Evolutionary conservation across 2,113 vertebrate species (phyloP), one percentile per base, ranked within the genome.

Genomic region (Peromyscus leucopus): DNA sequence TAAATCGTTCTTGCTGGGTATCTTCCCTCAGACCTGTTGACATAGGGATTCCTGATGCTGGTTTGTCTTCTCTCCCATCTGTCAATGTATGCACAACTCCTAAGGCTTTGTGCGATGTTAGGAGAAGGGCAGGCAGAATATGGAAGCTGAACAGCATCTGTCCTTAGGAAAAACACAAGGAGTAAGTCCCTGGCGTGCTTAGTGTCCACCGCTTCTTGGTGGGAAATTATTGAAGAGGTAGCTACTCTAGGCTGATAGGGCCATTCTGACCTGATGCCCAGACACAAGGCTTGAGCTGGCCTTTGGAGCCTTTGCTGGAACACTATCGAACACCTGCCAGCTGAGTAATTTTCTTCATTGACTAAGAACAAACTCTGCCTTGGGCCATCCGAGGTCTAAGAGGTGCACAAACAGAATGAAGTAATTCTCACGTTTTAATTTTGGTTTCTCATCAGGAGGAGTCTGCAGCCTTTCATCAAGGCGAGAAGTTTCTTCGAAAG

Each of bases 401-500:
- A 91, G 71, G 71, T 12, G 28, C 72, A 86, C 36, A 69, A 79
- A 95, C 57, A 26, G 28, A 39, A 39, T 87, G 33, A 24, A 89
- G 24, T 96, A 82, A 92, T 67, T 90, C 93, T 96, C 42, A 7
- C 48, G 59, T 94, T 61, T 94, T 96, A 71, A 96, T 91, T 96
- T 93, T 78, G 93, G 86, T 26, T 82, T 98, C 74, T 97, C 82
- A 61, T 74, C 96, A 98, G 98, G 97, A 98, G 92, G 36, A 93
- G 72, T 48, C n/a, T 97, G 71, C 90, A 95, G 72, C 97, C 98
- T 0, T 97, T 89, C 74, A 78, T 72, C 61, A 97, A 95, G 92
- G 97, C 93, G 76, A 98, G 96, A 90, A 24, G 1, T 22, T 99
- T 98, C 98, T 98, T 83, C 95, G 97, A 96, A 96, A 65, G 84